phyloP scores from a whole-genome alignment of 2,113 vertebrate genomes.

The Cebidichthys violaceus region DNA sequence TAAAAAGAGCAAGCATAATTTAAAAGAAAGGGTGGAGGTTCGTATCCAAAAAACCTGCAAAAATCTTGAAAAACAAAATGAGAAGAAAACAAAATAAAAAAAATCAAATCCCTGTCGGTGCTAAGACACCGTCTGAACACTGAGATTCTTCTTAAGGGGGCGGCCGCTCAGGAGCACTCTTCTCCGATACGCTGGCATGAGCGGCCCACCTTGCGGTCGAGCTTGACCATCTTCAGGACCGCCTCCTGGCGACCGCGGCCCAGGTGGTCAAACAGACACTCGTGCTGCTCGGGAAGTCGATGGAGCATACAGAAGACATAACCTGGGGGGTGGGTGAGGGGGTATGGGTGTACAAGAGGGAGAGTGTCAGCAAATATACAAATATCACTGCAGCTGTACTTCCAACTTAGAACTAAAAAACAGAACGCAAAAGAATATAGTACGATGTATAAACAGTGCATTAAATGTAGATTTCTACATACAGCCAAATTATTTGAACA shows the following conservation, averaged over 20 bases:
- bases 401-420: not conserved
- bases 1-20: constrained; percentile 41
- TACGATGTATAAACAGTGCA: not conserved
- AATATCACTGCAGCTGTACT: not conserved
- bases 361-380: not conserved
- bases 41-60: constrained; percentile 48
- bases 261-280: constrained; percentile 98
- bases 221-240: constrained; percentile 99
- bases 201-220: constrained; percentile 98
- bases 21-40: constrained; percentile 38
- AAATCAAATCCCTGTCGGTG: constrained; percentile 64
- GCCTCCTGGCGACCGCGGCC: constrained; percentile 97
- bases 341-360: not conserved
- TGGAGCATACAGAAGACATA: constrained; percentile 99
- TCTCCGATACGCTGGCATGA: constrained; percentile 99
- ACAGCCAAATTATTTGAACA: not conserved
- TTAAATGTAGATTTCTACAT: not conserved
- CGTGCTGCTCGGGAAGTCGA: constrained; percentile 96
- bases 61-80: constrained; percentile 50
- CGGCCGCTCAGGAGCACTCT: constrained; percentile 90
- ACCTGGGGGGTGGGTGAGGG: constrained; percentile 78
- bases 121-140: constrained; percentile 54
- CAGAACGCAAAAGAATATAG: not conserved
- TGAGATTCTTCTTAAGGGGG: constrained; percentile 16
- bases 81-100: constrained; percentile 22